Percentiles rank a stretch among this genome's conserved stretches.
Conservation (phyloP, 2,888 invertebrate species). For the Phasia obesa region DNA sequence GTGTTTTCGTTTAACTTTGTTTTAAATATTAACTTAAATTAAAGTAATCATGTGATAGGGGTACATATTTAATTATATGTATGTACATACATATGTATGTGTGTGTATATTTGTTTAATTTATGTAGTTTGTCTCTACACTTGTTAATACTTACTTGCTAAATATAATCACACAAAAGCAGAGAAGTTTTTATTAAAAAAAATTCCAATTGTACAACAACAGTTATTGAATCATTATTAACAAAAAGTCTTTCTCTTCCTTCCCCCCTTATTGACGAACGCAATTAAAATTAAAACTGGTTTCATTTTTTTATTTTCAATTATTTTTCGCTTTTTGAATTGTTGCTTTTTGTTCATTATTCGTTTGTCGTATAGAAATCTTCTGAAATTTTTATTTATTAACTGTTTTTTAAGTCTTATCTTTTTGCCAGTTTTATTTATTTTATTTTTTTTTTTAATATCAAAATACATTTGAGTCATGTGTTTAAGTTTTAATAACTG, state of each 20-base stretch:
- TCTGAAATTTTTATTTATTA: conserved; percentile 19
- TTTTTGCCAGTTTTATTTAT: conserved; percentile 34
- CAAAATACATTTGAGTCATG: conserved; percentile 24
- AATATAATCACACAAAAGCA: background rate
- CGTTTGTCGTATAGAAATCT: conserved; percentile 11
- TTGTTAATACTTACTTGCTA: background rate
- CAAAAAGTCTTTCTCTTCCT: background rate
- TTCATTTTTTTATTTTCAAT: conserved; percentile 11
- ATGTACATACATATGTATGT: too few relatives aligned
- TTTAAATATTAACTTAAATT: conserved; percentile 13
- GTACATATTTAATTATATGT: too few relatives aligned
- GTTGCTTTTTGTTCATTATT: background rate
- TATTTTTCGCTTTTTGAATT: background rate
- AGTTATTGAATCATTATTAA: conserved; percentile 29
- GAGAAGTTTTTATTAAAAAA: background rate
- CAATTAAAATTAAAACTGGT: conserved; percentile 58
- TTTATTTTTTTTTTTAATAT: conserved; percentile 3
- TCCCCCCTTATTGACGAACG: too few relatives aligned
- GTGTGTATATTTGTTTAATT: conserved; percentile 18
- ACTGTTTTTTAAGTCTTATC: conserved; percentile 3
- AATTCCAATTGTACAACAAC: conserved; percentile 37
- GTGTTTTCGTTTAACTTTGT: background rate
- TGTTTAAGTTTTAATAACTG: conserved; percentile 42
- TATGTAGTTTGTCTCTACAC: conserved; percentile 10
- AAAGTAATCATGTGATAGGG: conserved; percentile 47